These are phyloP conservation scores for Limnodromus scolopaceus DNA, from an alignment of 2,797 vertebrate genomes.

Conservation along the genomic window DNA sequence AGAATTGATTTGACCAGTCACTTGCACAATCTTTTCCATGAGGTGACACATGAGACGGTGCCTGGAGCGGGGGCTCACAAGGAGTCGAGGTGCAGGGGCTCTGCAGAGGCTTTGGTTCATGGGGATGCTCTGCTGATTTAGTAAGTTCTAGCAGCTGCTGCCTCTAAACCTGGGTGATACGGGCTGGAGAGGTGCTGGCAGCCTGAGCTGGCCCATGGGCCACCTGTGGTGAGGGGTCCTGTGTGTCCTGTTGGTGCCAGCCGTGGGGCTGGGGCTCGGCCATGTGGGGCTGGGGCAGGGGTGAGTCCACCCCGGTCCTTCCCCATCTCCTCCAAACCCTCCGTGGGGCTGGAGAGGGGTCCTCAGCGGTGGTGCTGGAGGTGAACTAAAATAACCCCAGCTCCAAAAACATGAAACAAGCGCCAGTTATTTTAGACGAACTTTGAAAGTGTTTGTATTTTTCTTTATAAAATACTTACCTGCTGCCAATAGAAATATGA, in stretches of 20 bases:
- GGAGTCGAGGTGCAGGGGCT: rapidly evolving
- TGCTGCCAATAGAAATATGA: not conserved
- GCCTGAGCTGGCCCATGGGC: not conserved
- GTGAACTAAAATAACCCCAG: not conserved
- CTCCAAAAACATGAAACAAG: not conserved
- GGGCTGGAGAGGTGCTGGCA: not conserved
- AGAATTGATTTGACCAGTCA: too few species aligned
- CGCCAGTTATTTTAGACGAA: rapidly evolving
- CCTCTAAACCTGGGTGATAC: rapidly evolving
- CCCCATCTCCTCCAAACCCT: rapidly evolving
- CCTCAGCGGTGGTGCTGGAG: rapidly evolving
- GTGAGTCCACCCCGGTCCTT: rapidly evolving
- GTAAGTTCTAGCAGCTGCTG: rapidly evolving
- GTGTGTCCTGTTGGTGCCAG: rapidly evolving
- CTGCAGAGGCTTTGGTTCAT: rapidly evolving
- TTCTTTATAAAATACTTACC: not conserved
- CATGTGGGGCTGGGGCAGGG: not conserved
- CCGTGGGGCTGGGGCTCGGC: too few species aligned
- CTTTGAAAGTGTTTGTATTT: rapidly evolving
- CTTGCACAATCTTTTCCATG: not conserved
- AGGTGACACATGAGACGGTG: not conserved
- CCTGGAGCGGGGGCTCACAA: not conserved
- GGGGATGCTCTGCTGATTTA: not conserved
- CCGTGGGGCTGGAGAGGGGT: not conserved
- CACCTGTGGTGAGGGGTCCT: not conserved